Evolutionary conservation across 2,888 invertebrate species (phyloP).

Genomic region (Scaptomyza caliginosa): DNA sequence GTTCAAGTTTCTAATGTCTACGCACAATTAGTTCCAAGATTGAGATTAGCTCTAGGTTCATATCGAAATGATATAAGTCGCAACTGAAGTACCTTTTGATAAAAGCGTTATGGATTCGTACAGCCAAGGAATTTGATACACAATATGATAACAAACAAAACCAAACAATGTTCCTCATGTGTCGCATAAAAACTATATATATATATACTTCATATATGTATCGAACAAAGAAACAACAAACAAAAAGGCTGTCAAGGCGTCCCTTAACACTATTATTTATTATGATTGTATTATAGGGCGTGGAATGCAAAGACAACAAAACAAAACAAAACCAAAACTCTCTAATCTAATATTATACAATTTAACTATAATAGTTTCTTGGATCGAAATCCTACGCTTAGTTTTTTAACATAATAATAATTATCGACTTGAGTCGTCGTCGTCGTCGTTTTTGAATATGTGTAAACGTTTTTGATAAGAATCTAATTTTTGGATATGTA

Average conservation of each 20-base stretch:
- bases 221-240: too few relatives aligned
- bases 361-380: conserved; percentile 13
- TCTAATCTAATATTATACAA: conserved; percentile 21
- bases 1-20: conserved; percentile 48
- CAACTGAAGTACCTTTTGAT: conserved; percentile 78
- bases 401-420: too few relatives aligned
- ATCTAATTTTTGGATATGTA: conserved; percentile 38
- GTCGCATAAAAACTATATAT: conserved; percentile 1
- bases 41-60: conserved; percentile 21
- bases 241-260: conserved; percentile 33
- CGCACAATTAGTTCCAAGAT: conserved; percentile 2
- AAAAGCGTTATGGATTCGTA: conserved; percentile 13
- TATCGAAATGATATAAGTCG: conserved; percentile 62
- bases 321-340: background rate
- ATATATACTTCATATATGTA: conserved; percentile 11
- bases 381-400: conserved; percentile 7
- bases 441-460: conserved; percentile 27
- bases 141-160: background rate
- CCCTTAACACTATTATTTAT: conserved; percentile 7
- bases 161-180: conserved; percentile 32
- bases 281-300: conserved; percentile 10
- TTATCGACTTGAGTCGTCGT: background rate
- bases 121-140: conserved; percentile 14
- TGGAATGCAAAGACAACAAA: background rate
- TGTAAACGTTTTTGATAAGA: conserved; percentile 28